Conservation (phyloP, 2,797 vertebrate species). For the Danio jaintianensis region DNA sequence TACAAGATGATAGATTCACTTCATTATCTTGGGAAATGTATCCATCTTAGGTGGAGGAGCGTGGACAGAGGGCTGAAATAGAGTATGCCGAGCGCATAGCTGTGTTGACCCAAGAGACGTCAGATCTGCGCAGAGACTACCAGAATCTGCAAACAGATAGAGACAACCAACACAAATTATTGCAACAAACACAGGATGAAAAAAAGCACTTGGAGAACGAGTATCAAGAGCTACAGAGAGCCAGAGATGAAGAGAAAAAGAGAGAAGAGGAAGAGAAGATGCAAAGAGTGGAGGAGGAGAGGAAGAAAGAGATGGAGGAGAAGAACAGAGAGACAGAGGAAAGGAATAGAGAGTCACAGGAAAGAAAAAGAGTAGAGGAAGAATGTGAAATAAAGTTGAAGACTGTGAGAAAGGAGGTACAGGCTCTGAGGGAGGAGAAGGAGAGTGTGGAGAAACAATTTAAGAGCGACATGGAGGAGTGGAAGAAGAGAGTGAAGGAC, state of each 20-base stretch:
- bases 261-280: constrained; percentile 73
- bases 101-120: constrained; percentile 67
- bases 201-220: constrained; percentile 70
- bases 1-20: neutral
- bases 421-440: constrained; percentile 72
- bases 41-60: constrained; percentile 78
- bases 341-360: constrained; percentile 70
- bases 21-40: constrained; percentile 10
- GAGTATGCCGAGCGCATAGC: constrained; percentile 70
- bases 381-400: constrained; percentile 72
- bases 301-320: constrained; percentile 66
- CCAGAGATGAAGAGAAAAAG: constrained; percentile 67
- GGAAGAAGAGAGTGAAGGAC: constrained; percentile 69
- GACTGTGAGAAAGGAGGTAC: constrained; percentile 70
- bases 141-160: constrained; percentile 78
- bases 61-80: constrained; percentile 74
- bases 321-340: constrained; percentile 59
- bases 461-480: constrained; percentile 73
- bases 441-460: constrained; percentile 72
- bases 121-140: constrained; percentile 78
- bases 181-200: constrained; percentile 75
- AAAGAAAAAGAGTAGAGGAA: constrained; percentile 69
- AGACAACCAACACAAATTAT: constrained; percentile 71
- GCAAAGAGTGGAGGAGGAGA: constrained; percentile 70
- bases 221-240: constrained; percentile 71